Conservation (phyloP, 2,888 invertebrate species). For the Drosophila recens region DNA sequence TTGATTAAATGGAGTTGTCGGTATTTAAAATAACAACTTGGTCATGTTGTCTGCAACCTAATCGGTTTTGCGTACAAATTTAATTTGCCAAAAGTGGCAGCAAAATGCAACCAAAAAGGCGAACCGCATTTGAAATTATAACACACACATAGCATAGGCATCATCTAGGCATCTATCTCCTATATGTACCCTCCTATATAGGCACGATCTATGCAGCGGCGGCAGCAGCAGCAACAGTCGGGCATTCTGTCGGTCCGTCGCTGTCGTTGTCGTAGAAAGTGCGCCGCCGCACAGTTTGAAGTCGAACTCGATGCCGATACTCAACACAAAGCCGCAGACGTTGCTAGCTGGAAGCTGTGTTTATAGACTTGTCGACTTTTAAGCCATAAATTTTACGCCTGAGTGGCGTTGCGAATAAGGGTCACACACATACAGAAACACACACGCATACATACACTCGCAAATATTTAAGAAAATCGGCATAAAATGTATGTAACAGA, state of each 20-base stretch:
- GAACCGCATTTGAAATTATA: constrained; percentile 77
- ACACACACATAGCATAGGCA: constrained; percentile 59
- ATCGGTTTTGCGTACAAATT: constrained; percentile 81
- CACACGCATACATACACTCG: constrained; percentile 29
- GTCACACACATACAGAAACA: constrained; percentile 65
- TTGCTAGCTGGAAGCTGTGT: constrained; percentile 77
- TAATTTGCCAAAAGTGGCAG: constrained; percentile 82
- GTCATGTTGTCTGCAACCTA: constrained; percentile 77
- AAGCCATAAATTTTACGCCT: constrained; percentile 82
- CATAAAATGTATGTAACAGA: not conserved
- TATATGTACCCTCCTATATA: constrained; percentile 16
- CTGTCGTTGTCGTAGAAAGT: constrained; percentile 69
- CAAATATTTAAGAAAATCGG: not conserved
- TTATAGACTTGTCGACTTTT: constrained; percentile 80
- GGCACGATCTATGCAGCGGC: constrained; percentile 49
- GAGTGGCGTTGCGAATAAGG: constrained; percentile 79
- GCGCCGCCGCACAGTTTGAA: constrained; percentile 57
- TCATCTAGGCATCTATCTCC: constrained; percentile 27
- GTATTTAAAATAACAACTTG: constrained; percentile 81
- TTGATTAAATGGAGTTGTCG: constrained; percentile 81
- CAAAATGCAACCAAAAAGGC: constrained; percentile 78
- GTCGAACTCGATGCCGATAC: constrained; percentile 54
- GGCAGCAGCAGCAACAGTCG: not conserved
- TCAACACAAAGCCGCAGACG: constrained; percentile 43
- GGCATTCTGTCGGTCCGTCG: constrained; percentile 11